Conservation (phyloP, 2,888 invertebrate species). For the Camptogramma bilineatum region DNA sequence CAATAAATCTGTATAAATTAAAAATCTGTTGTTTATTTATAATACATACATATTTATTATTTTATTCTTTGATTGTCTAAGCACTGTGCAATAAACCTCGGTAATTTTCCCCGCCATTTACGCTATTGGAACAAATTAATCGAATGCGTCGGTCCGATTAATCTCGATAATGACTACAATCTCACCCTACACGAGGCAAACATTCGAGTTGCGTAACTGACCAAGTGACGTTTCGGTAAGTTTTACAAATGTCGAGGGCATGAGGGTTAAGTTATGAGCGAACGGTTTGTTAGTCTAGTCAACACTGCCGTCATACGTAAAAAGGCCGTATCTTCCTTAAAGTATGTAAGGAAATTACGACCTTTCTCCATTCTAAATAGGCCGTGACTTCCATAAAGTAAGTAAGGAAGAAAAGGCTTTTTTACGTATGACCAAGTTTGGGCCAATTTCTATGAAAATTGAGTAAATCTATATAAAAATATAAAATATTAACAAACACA, state of each 20-base stretch:
- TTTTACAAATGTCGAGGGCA: conserved; percentile 70
- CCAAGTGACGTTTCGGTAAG: conserved; percentile 65
- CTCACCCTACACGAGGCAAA: conserved; percentile 57
- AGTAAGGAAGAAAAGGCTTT: not conserved
- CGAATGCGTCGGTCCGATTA: conserved; percentile 35
- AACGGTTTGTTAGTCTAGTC: not conserved
- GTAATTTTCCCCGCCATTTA: conserved; percentile 13
- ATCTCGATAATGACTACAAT: conserved; percentile 50
- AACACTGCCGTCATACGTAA: no score
- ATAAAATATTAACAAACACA: no score
- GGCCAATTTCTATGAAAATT: no score
- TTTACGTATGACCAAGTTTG: no score
- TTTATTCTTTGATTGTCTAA: not conserved
- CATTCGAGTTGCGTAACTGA: conserved; percentile 69
- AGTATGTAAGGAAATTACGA: no score
- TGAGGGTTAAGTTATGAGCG: conserved; percentile 38
- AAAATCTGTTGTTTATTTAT: no score
- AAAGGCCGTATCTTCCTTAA: no score
- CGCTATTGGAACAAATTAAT: conserved; percentile 24
- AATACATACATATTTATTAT: no score
- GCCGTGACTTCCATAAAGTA: no score
- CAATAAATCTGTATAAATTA: no score
- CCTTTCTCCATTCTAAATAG: no score
- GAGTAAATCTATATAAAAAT: no score
- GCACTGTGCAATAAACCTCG: not conserved